phyloP scores from a whole-genome alignment of 30 jellyfish, hydroid and myxozoan species.

The Cassiopea andromeda region DNA sequence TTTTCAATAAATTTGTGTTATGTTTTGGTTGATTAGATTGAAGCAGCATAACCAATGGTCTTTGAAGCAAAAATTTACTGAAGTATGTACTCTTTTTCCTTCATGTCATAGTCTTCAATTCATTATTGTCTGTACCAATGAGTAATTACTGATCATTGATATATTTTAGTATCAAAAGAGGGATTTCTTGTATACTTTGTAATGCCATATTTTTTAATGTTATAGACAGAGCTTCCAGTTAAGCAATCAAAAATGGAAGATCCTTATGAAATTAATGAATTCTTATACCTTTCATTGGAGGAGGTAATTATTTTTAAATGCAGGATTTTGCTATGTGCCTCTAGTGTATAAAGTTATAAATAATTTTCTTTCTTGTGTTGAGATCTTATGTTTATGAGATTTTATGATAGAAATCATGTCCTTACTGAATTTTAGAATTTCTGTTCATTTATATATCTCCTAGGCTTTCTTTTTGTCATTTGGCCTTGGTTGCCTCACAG shows the following conservation, averaged over 20 bases:
- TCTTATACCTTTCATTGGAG: conserved; percentile 76
- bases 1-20: neutral
- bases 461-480: conserved; percentile 86
- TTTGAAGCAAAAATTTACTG: neutral
- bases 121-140: too few relatives aligned
- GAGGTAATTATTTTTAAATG: conserved; percentile 52
- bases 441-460: neutral
- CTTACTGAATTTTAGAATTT: too few relatives aligned
- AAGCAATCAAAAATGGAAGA: conserved; percentile 60
- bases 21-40: conserved; percentile 26
- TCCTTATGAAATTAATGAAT: conserved; percentile 58
- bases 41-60: conserved; percentile 46
- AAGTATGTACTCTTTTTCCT: neutral
- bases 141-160: too few relatives aligned
- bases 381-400: too few relatives aligned
- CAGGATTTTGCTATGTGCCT: too few relatives aligned
- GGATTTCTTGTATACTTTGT: neutral
- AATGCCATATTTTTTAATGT: neutral
- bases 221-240: conserved; percentile 21
- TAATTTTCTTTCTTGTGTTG: too few relatives aligned
- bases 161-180: neutral
- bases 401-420: too few relatives aligned
- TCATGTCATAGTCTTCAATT: neutral
- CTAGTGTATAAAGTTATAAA: too few relatives aligned
- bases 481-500: conserved; percentile 87